A percentile compares a stretch with the other conserved stretches of the same genome.
Evolutionary conservation across 1,140 invertebrate genomes (phyloP).

Genomic region (Anoplophora glabripennis): DNA sequence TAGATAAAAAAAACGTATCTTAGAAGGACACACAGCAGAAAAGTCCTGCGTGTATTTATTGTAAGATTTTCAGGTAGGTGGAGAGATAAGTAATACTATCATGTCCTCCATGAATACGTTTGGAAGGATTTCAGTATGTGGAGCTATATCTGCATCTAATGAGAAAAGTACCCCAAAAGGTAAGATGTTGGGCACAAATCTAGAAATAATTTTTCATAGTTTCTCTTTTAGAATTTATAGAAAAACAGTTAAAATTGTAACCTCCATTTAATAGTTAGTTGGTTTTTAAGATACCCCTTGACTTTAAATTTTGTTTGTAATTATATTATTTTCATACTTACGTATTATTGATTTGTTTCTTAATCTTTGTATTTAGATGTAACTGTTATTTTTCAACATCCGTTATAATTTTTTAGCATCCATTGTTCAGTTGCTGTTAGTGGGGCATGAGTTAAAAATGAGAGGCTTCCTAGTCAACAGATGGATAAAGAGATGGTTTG

Average conservation of each 20-base stretch:
- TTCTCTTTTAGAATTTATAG: neutral
- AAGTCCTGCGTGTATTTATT: neutral
- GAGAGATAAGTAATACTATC: constrained; percentile 61
- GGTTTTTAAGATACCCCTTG: neutral
- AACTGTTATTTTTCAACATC: neutral
- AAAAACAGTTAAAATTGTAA: neutral
- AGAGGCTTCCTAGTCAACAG: constrained; percentile 61
- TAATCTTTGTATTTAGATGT: too few species aligned
- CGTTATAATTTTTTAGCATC: constrained; percentile 24
- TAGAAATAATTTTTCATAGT: neutral
- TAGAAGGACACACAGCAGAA: too few species aligned
- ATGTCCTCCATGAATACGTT: constrained; percentile 61
- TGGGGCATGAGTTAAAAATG: constrained; percentile 54
- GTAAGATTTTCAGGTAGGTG: constrained; percentile 48
- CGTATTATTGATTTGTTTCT: too few species aligned
- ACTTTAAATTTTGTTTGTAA: neutral
- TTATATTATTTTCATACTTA: too few species aligned
- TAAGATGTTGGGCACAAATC: neutral
- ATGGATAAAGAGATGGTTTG: constrained; percentile 56
- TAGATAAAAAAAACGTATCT: too few species aligned
- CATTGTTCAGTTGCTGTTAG: constrained; percentile 28
- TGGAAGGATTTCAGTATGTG: constrained; percentile 64
- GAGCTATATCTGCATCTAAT: constrained; percentile 64
- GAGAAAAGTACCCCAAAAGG: constrained; percentile 6
- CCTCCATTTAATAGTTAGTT: too few species aligned